Evolutionary conservation across 2,888 invertebrate species (phyloP), one percentile per base, ranked within the genome.

Genomic region (Galeopsomyia nigrocyanea): DNA sequence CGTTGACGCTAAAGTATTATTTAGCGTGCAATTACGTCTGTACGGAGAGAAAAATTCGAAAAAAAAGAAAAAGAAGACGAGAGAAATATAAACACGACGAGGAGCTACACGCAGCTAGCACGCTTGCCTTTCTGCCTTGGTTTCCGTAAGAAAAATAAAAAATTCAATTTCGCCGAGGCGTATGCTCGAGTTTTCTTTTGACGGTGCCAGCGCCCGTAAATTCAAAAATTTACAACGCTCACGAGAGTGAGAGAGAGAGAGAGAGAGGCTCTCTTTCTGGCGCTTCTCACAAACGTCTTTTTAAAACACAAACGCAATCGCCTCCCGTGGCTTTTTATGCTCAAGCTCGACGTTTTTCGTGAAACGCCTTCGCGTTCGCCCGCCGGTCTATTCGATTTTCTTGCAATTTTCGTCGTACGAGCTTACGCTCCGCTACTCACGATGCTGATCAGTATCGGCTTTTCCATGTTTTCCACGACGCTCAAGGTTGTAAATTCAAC

Each of bases 161-260:
- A 71, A 71, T 71, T 71, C 47, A 65, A 65, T 71, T 61, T 49
- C 65, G 21, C 31, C 51, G 51, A 16, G 39, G 16, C 51, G 58
- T 26, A 51, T 51, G 51, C 47, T 1, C 47, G 7, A 47, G 51
- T 46, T 64, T 63, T 70, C 51, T 64, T 58, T 64, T 22, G 26
- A 57, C 51, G 17, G 58, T 22, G 39, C 39, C 13, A 26, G 21
- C 17, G 19, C 26, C 39, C 58, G 60, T 65, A 65, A 71, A 71
- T 71, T 61, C 51, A 26, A 65, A 71, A 64, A 58, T 70, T 70
- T 70, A 64, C 58, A 65, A 39, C 58, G 47, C 13, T 21, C 14
- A 31, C 26, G 17, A 50, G 62, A 7, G 39, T 5, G 39, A 39
- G 39, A 39, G 62, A 62, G 49, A 26, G 16, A 1, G 16, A 26